Evolutionary conservation across 2,113 vertebrate genomes (phyloP), one percentile per base, ranked within the genome.

Genomic region (Struthio camelus): DNA sequence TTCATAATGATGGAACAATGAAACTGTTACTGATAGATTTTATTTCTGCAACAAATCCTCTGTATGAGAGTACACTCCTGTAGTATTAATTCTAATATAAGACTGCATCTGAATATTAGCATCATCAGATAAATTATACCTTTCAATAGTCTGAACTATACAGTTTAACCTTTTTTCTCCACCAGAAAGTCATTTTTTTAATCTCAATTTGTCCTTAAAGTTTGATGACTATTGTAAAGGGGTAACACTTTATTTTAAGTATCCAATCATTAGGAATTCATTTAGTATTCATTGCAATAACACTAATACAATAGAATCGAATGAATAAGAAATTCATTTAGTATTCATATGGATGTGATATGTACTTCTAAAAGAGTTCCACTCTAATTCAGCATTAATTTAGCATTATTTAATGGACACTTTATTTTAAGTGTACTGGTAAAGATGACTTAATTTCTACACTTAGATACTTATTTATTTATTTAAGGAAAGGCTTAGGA

Each of bases 21-120:
- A 96, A 98, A 98, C 97, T 97, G 95, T 98, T 98, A 97, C 97
- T 94, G 94, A 98, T 98, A 98, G 97, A 97, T 98, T 98, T 98
- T 98, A 98, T 98, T 98, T 98, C 98, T 97, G 97, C 97, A 98
- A 98, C 98, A 98, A 98, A 98, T 98, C 93, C 97, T 97, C 94
- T 88, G 23, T 97, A 96, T 95, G 94, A 97, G 94, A 93, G 96
- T 96, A 95, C 94, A 97, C 96, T 98, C 94, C 96, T 97, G 87
- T 95, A 96, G 97, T 96, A 97, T 97, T 97, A 98, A 97, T 98
- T 98, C 95, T 96, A 97, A 97, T 96, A 96, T 87, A 96, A 96
- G 92, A 83, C 95, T 97, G 81, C 93, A 97, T 98, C 92, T 96
- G 97, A 95, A 97, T 97, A 97, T 97, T 96, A 97, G 96, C 93